Percentiles rank a stretch among this genome's conserved stretches.
These are phyloP conservation scores for Trachelus stipa DNA, from an alignment of 2,888 invertebrate species.

Conservation along the genomic window DNA sequence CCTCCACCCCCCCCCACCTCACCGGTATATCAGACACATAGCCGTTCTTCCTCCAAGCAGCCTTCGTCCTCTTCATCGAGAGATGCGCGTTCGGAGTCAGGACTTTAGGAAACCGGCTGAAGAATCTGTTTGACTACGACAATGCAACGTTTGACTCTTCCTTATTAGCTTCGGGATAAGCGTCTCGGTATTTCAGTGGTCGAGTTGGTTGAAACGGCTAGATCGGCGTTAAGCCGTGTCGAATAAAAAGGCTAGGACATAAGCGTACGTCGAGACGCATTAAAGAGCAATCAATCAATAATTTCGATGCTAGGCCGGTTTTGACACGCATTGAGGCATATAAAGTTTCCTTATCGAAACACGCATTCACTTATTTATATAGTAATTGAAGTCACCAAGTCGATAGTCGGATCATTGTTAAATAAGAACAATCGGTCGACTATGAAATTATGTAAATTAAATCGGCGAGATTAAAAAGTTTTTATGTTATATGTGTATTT, in stretches of 20 bases:
- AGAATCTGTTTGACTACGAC: conserved; percentile 22
- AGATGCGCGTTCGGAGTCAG: neutral
- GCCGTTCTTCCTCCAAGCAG: neutral
- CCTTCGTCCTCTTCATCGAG: neutral
- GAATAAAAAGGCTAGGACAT: neutral
- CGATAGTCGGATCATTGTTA: neutral
- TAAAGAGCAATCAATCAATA: conserved; percentile 17
- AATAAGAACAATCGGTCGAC: neutral
- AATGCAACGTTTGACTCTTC: conserved; percentile 18
- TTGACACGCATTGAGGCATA: neutral
- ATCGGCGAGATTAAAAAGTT: neutral
- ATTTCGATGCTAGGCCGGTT: neutral
- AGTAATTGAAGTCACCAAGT: neutral
- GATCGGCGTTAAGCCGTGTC: neutral
- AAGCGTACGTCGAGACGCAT: neutral
- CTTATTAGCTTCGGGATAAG: conserved; percentile 34
- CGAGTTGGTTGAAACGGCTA: conserved; percentile 21
- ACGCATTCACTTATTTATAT: neutral
- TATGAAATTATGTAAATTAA: neutral
- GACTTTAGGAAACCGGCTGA: neutral
- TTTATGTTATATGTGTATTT: neutral
- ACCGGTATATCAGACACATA: neutral
- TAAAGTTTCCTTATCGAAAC: neutral
- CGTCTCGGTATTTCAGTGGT: conserved; percentile 29
- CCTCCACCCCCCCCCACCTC: conserved; percentile 21